Base-by-base conservation (phyloP, 2,113 vertebrate genomes). In the Perognathus longimembris region DNA sequence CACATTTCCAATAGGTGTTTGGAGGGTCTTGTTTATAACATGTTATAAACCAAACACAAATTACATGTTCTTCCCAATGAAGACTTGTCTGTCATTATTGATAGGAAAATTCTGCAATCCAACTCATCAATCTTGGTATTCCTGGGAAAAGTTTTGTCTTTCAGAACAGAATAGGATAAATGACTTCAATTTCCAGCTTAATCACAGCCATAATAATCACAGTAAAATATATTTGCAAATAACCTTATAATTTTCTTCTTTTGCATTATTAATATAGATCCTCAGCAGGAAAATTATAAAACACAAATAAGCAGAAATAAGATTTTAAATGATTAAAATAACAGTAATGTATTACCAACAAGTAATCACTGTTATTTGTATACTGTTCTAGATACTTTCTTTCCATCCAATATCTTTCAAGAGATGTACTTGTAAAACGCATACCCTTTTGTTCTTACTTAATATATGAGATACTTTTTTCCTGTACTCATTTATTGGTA, bases 171-270 rank as follows among this genome's bases (percentile, higher is more conserved):
- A 74, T 80, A 67, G 24, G 28, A 75, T 9, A 88, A 88, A 34
- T 9, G 59, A 50, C 59, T 93, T 95, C 28, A 63, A 40, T 75
- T 93, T 89, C 36, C 18, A 32, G 77, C 90, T 94, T 91, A 73
- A 85, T 82, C 64, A 74, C 10, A 85, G 59, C 7, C 82, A n/a
- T 85, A 30, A 3, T 67, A 64, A 88, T 57, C 75, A 20, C 28
- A 45, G 42, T 63, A 67, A 94, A 93, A 80, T 76, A 36, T 50
- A 76, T 90, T 90, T 83, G 21, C 22, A 45, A 84, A 79, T 26
- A 57, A 45, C 63, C 82, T 90, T 90, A 36, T 88, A 87, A 64
- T 90, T 88, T 88, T 57, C 40, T 93, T 57, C 75, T 76, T 63
- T 80, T 88, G n/a, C 9, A 70, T 64, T 92, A 90, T 93, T 82